phyloP scores from a whole-genome alignment of 2,888 invertebrate genomes.

The Pandemis corylana region DNA sequence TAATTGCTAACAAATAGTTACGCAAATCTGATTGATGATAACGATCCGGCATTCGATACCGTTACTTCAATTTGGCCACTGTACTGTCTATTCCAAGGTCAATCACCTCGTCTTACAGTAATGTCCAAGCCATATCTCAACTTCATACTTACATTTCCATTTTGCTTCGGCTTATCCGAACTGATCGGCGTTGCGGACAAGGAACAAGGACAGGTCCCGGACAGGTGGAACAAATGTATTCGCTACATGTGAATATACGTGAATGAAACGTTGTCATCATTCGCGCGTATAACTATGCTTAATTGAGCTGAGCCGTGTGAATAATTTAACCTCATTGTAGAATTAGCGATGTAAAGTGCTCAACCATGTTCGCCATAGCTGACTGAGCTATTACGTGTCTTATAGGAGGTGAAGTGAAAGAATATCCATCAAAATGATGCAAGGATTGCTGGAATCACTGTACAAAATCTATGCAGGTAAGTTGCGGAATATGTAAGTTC shows the following conservation, averaged over 20 bases:
- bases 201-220: conserved; percentile 34
- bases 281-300: conserved; percentile 32
- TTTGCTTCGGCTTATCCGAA: conserved; percentile 29
- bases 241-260: conserved; percentile 35
- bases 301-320: conserved; percentile 36
- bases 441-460: conserved; percentile 79
- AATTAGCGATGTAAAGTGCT: conserved; percentile 32
- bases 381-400: conserved; percentile 47
- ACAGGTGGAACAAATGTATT: conserved; percentile 41
- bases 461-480: conserved; percentile 81
- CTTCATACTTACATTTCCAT: conserved; percentile 45
- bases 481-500: conserved; percentile 33
- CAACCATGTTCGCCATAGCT: conserved; percentile 26
- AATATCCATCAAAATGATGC: conserved; percentile 76
- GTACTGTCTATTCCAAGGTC: conserved; percentile 68
- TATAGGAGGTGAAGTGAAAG: conserved; percentile 55
- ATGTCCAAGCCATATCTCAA: conserved; percentile 56
- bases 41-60: conserved; percentile 71
- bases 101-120: conserved; percentile 63
- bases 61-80: conserved; percentile 82
- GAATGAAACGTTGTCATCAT: conserved; percentile 40
- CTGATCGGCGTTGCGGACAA: conserved; percentile 24
- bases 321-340: conserved; percentile 39
- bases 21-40: conserved; percentile 84
- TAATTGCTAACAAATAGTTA: conserved; percentile 81